Evolutionary conservation across 2,113 vertebrate species (phyloP).

Genomic region (Xiphophorus hellerii): DNA sequence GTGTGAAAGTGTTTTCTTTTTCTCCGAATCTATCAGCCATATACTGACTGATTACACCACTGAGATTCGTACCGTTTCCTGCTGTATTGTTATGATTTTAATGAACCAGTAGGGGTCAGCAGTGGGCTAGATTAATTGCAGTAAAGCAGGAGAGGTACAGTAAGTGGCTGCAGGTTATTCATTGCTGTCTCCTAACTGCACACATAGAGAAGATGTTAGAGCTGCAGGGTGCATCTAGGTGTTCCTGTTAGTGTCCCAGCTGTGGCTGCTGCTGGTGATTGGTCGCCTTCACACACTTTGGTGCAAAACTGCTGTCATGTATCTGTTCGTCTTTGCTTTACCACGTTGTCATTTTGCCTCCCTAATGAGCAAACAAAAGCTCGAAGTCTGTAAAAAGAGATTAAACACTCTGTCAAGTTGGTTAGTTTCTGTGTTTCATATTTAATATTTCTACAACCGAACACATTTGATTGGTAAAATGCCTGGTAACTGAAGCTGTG

Average conservation of each 20-base stretch:
- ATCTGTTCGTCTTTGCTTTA: too few species aligned
- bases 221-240: not conserved
- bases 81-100: conserved; percentile 16
- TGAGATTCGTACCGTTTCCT: not conserved
- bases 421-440: not conserved
- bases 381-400: too few species aligned
- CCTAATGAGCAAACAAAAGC: too few species aligned
- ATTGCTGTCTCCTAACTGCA: not conserved
- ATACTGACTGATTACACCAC: too few species aligned
- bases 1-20: not conserved
- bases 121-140: conserved; percentile 29
- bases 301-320: too few species aligned
- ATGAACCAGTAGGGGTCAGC: conserved; percentile 77
- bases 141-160: too few species aligned
- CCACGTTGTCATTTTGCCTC: too few species aligned
- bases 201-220: too few species aligned
- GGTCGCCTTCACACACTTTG: not conserved
- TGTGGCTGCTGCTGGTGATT: not conserved
- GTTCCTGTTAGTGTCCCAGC: not conserved
- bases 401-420: too few species aligned
- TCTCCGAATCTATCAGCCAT: not conserved
- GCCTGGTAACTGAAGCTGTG: not conserved
- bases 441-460: not conserved
- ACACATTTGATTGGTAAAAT: not conserved
- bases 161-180: too few species aligned